Evolutionary conservation across 2,888 invertebrate species (phyloP).

Genomic region (Crocallis elinguaria): DNA sequence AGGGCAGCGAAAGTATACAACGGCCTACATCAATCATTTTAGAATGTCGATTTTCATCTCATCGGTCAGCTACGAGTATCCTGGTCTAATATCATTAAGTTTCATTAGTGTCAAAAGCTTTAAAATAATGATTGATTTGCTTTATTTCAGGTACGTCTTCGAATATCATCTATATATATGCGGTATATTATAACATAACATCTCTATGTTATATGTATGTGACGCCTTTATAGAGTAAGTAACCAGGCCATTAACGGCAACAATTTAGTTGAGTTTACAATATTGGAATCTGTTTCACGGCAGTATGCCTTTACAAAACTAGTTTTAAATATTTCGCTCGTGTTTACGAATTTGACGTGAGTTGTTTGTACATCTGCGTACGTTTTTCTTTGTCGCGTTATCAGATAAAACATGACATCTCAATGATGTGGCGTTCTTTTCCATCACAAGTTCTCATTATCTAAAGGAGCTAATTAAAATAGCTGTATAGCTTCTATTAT

Average conservation of each 20-base stretch:
- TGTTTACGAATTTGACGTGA: conserved; percentile 41
- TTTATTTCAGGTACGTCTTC: conserved; percentile 20
- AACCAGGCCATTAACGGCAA: background rate
- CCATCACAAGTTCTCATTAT: conserved; percentile 43
- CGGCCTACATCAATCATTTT: conserved; percentile 5
- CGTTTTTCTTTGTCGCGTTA: conserved; percentile 52
- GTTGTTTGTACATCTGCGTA: conserved; percentile 37
- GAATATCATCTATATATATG: background rate
- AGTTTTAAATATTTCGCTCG: conserved; percentile 8
- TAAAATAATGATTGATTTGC: background rate
- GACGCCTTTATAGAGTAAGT: background rate
- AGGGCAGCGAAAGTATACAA: conserved; percentile 27
- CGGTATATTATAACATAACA: no score
- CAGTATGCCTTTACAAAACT: background rate
- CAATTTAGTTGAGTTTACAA: background rate
- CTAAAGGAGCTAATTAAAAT: conserved; percentile 6
- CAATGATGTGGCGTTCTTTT: conserved; percentile 51
- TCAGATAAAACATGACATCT: conserved; percentile 56
- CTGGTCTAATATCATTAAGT: background rate
- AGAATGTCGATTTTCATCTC: conserved; percentile 2
- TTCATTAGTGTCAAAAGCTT: background rate
- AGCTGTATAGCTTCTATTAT: conserved; percentile 2
- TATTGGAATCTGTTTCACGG: background rate
- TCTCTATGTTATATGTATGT: background rate
- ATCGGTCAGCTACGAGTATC: background rate